Evolutionary conservation across 2,797 vertebrate genomes (phyloP).

Genomic region (Betta splendens): DNA sequence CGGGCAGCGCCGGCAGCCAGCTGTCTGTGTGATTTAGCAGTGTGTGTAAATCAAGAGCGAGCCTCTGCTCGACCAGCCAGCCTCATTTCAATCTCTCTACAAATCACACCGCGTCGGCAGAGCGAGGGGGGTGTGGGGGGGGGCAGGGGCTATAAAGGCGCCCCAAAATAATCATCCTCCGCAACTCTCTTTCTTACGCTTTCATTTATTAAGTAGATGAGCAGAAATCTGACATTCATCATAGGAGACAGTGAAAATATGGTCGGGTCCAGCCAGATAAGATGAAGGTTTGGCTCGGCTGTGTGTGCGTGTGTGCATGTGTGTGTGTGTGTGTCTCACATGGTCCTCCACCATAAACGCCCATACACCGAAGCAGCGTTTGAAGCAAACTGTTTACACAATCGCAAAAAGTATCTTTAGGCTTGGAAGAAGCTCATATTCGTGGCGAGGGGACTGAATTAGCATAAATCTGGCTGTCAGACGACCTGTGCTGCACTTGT

Average conservation of each 20-base stretch:
- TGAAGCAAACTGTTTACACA: slow-evolving; percentile 30
- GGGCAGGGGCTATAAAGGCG: slow-evolving; percentile 65
- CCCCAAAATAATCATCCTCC: slow-evolving; percentile 77
- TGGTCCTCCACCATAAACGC: slow-evolving; percentile 17
- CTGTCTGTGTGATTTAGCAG: slow-evolving; percentile 80
- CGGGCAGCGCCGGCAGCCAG: slow-evolving; percentile 65
- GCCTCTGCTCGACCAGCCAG: slow-evolving; percentile 69
- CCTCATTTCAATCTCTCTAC: slow-evolving; percentile 79
- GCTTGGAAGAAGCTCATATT: slow-evolving; percentile 51
- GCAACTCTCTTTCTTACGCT: slow-evolving; percentile 68
- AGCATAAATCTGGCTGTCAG: slow-evolving; percentile 66
- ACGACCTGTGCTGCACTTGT: slow-evolving; percentile 61
- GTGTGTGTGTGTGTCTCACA: slow-evolving; percentile 15
- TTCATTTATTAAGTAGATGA: slow-evolving; percentile 77
- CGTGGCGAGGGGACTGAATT: slow-evolving; percentile 59
- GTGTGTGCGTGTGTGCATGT: slow-evolving; percentile 34
- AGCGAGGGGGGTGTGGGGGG: slow-evolving; percentile 51
- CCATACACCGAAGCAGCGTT: slow-evolving; percentile 19
- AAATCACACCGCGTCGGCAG: slow-evolving; percentile 75
- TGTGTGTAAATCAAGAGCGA: slow-evolving; percentile 76
- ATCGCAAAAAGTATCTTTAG: slow-evolving; percentile 21
- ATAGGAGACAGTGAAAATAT: slow-evolving; percentile 59
- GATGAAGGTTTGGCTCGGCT: slow-evolving; percentile 28
- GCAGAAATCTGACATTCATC: slow-evolving; percentile 64
- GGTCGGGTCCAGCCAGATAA: slow-evolving; percentile 39